Percentiles rank a stretch among this genome's conserved stretches.
phyloP scores from a whole-genome alignment of 2,797 vertebrate species.

The Macropus fuliginosus region DNA sequence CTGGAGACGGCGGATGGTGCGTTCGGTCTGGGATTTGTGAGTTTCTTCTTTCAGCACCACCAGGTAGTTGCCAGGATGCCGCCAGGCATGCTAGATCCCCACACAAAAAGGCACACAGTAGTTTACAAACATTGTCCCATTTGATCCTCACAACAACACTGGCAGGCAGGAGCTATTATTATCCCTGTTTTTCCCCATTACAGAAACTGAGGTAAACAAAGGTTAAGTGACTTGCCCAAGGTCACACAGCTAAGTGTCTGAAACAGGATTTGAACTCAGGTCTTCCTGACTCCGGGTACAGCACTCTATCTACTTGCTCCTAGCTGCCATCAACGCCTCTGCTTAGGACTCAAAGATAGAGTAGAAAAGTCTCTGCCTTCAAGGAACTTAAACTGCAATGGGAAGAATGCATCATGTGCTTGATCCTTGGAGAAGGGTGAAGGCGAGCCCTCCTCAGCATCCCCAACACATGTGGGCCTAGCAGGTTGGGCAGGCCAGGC shows the following conservation, averaged over 20 bases:
- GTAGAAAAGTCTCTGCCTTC: no score
- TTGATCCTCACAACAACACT: neutral
- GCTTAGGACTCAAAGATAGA: no score
- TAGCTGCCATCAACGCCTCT: neutral
- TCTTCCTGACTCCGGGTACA: neutral
- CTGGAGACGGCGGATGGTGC: conserved; percentile 82
- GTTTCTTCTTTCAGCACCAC: conserved; percentile 87
- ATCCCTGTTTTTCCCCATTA: neutral
- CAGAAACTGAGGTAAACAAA: neutral
- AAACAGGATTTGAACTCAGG: neutral
- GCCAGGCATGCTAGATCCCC: conserved; percentile 87
- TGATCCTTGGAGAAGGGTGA: no score
- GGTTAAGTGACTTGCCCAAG: neutral
- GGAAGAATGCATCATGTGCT: no score
- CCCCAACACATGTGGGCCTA: no score
- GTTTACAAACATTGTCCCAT: neutral
- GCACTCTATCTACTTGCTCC: neutral
- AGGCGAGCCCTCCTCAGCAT: no score
- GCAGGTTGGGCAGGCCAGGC: no score
- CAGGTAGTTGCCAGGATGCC: conserved; percentile 89
- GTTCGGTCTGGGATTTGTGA: conserved; percentile 83
- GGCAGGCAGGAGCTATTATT: neutral
- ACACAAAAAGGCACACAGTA: neutral
- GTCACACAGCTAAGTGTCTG: neutral
- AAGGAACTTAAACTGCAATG: no score